phyloP scores from a whole-genome alignment of 1,140 invertebrate species.

The Drosophila nikananu region DNA sequence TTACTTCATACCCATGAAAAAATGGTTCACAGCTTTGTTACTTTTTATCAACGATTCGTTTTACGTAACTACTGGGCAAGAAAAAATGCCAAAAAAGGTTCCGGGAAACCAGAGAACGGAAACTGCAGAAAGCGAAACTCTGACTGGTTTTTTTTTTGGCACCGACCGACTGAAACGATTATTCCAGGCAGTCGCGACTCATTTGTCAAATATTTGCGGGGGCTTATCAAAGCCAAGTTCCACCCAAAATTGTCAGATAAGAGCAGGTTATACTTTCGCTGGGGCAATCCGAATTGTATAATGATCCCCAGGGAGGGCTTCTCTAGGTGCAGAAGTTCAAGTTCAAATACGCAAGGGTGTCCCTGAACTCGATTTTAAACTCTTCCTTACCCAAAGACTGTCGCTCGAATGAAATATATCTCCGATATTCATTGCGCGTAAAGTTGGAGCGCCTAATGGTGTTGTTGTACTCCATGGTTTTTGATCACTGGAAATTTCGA shows the following conservation, averaged over 20 bases:
- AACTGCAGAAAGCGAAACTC: constrained; percentile 28
- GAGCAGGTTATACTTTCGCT: constrained; percentile 30
- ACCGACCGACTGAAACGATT: background rate
- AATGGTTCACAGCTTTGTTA: constrained; percentile 31
- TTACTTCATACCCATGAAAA: constrained; percentile 44
- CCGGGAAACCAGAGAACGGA: constrained; percentile 20
- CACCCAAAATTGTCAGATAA: constrained; percentile 31
- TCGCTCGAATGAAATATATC: constrained; percentile 84
- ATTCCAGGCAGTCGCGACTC: constrained; percentile 23
- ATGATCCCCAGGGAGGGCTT: constrained; percentile 19
- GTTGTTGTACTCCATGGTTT: constrained; percentile 63
- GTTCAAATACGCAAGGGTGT: constrained; percentile 39
- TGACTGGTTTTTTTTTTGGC: background rate
- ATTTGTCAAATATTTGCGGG: constrained; percentile 49
- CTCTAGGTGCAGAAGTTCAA: constrained; percentile 51
- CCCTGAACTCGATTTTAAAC: constrained; percentile 1
- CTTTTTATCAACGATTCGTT: constrained; percentile 46
- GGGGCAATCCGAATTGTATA: constrained; percentile 36
- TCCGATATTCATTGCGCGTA: constrained; percentile 70
- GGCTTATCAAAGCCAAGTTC: constrained; percentile 26
- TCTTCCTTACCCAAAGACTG: constrained; percentile 73
- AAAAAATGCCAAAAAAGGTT: constrained; percentile 13
- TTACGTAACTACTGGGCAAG: constrained; percentile 37
- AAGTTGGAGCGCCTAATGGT: constrained; percentile 72
- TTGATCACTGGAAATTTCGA: constrained; percentile 20